A percentile compares a stretch with the other conserved stretches of the same genome.
Evolutionary conservation across 2,797 vertebrate species (phyloP).

Genomic region (Furcifer pardalis): DNA sequence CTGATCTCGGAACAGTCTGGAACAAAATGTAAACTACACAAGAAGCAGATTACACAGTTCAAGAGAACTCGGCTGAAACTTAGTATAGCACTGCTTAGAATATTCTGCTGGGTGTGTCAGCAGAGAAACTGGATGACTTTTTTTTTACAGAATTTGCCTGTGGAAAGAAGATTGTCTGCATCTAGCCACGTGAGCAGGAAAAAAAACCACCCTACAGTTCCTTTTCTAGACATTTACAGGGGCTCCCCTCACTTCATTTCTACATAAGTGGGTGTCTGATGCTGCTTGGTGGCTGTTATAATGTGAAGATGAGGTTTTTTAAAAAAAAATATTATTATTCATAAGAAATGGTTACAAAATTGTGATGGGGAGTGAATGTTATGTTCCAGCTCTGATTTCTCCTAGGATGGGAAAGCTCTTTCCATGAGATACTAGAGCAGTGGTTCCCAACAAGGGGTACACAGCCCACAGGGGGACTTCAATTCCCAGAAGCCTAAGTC

Average conservation of each 20-base stretch:
- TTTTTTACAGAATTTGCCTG: background rate
- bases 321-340: too few species aligned
- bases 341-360: background rate
- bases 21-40: constrained; percentile 43
- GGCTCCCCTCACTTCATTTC: background rate
- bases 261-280: background rate
- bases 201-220: background rate
- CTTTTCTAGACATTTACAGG: background rate
- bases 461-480: too few species aligned
- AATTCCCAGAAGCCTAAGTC: too few species aligned
- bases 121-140: background rate
- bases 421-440: too few species aligned
- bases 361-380: background rate
- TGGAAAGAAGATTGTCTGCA: background rate
- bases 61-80: background rate
- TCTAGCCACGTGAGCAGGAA: background rate
- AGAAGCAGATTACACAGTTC: background rate
- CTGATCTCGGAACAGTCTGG: constrained; percentile 47
- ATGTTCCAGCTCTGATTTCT: too few species aligned
- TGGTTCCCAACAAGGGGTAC: too few species aligned
- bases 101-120: background rate
- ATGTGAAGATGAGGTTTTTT: background rate
- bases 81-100: background rate
- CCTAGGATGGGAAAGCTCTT: background rate
- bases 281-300: background rate